Percentiles rank a stretch among this genome's conserved stretches.
These are phyloP conservation scores for Euura saliciscinereae DNA, from an alignment of 1,140 invertebrate genomes.

Conservation along the genomic window DNA sequence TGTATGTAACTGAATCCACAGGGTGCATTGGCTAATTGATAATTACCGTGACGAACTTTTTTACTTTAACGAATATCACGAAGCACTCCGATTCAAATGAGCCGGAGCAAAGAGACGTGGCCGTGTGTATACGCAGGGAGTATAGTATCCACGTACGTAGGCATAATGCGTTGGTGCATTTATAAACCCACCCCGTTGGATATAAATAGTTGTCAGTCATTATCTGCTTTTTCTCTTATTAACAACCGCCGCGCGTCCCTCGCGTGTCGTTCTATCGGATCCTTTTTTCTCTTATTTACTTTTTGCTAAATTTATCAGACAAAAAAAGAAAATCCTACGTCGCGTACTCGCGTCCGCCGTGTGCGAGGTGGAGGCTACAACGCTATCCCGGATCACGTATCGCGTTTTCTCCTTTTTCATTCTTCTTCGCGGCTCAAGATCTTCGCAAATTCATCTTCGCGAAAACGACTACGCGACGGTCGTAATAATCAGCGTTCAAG, in stretches of 20 bases:
- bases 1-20: background rate
- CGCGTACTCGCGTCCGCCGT: background rate
- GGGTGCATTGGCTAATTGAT: background rate
- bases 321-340: background rate
- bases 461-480: too few species aligned
- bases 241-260: constrained; percentile 3
- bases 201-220: constrained; percentile 7
- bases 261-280: constrained; percentile 8
- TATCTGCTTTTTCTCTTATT: constrained; percentile 3
- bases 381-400: too few species aligned
- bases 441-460: too few species aligned
- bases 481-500: too few species aligned
- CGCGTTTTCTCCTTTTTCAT: too few species aligned
- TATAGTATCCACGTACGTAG: too few species aligned
- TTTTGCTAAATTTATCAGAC: constrained; percentile 10
- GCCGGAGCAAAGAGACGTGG: background rate
- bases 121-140: background rate
- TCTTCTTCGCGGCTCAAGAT: too few species aligned
- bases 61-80: background rate
- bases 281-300: constrained; percentile 13
- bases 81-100: background rate
- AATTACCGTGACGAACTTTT: constrained; percentile 1
- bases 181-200: background rate
- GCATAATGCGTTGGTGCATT: background rate
- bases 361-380: background rate